Base-by-base conservation (phyloP, 2,888 invertebrate species). In the Spilarctia lutea region DNA sequence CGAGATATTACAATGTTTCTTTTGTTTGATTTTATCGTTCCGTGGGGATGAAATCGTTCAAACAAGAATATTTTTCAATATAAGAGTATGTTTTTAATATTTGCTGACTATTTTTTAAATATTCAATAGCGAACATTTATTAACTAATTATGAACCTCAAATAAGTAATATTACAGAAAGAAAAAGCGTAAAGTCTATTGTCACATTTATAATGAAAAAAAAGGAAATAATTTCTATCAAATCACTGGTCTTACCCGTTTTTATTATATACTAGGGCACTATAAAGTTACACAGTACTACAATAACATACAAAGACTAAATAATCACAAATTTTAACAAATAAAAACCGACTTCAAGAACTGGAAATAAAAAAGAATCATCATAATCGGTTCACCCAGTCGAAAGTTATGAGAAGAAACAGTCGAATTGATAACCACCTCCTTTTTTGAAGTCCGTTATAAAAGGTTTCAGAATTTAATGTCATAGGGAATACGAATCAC, bases 1-100 rank as follows among this genome's bases (percentile, higher is more conserved):
- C 56, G n/a, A n/a, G n/a, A 56, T 56, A 56, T 56, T n/a, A 56
- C n/a, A 56, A 56, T 56, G 11, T 56, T n/a, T 56, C 56, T 56
- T n/a, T n/a, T 56, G n/a, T 56, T 52, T 56, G 56, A 3, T 56
- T n/a, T 56, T 27, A n/a, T 56, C n/a, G n/a, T 56, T 56, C 56
- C 0, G n/a, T n/a, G 11, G 56, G n/a, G 56, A n/a, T 56, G n/a
- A n/a, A n/a, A 27, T 11, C n/a, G n/a, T 27, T 56, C n/a, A n/a
- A 56, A 56, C 56, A 56, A 27, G n/a, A 27, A n/a, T 56, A 13
- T 13, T 56, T 56, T 13, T 56, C 8, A 24, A 11, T 56, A 27
- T 27, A 48, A 18, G 48, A 20, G 18, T 56, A 56, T 52, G 52
- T 52, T n/a, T 56, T 56, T 8, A n/a, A n/a, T n/a, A 52, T 7